Conservation (phyloP, 2,113 vertebrate species). For the Rhagologus leucostigma region DNA sequence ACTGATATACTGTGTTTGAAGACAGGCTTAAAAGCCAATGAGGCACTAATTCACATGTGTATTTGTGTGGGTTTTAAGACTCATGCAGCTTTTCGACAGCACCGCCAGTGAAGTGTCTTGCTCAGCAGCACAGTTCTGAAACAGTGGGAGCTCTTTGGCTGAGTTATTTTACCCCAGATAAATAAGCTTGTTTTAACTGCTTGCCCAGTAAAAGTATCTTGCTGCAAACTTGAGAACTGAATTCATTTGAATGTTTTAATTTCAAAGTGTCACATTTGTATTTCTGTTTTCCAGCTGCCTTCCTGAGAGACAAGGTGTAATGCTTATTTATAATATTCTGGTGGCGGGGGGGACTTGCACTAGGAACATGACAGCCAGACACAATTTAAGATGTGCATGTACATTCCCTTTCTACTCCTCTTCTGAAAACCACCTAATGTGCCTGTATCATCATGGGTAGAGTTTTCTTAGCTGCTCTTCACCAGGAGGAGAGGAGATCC, state of each 20-base stretch:
- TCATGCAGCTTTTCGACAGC: not conserved
- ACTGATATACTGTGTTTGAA: not conserved
- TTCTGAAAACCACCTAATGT: not conserved
- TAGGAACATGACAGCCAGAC: not conserved
- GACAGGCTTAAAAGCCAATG: not conserved
- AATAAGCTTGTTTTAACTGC: not conserved
- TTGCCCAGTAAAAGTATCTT: not conserved
- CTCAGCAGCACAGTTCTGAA: not conserved
- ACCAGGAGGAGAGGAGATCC: not conserved
- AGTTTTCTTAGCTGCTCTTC: not conserved
- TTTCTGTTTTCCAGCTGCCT: not conserved
- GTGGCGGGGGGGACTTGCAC: not conserved
- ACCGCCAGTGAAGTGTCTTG: rapidly evolving
- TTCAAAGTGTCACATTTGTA: not conserved
- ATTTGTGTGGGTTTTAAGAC: not conserved
- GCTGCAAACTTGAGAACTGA: not conserved
- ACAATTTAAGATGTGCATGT: not conserved
- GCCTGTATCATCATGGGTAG: not conserved
- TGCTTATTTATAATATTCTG: not conserved
- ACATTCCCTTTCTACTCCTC: not conserved
- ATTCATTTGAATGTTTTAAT: not conserved
- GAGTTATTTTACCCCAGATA: not conserved
- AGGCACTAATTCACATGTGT: not conserved
- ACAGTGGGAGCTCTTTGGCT: not conserved
- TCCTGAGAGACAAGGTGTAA: not conserved